phyloP scores from a whole-genome alignment of 1,140 invertebrate species.

The Conus ventricosus region DNA sequence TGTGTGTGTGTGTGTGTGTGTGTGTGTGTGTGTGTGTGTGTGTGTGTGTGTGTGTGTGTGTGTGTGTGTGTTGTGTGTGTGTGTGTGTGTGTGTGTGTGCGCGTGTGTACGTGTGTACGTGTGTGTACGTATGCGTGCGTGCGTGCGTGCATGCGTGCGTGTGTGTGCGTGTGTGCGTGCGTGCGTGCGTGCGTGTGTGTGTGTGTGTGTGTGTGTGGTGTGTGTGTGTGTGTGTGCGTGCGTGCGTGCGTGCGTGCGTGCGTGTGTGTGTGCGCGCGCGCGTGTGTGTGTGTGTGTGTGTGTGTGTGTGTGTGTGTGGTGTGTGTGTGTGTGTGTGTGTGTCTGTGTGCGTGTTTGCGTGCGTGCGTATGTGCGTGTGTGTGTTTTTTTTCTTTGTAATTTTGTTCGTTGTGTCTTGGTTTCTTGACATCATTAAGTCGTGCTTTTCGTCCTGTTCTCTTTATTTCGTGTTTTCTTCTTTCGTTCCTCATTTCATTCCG shows the following conservation, averaged over 20 bases:
- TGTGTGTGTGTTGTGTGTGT: not conserved
- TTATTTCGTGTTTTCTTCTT: not conserved
- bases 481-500: no score
- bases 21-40: not conserved
- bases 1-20: not conserved
- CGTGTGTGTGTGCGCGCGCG: not conserved
- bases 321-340: not conserved
- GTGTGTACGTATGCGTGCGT: not conserved
- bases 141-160: not conserved
- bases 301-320: no score
- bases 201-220: conserved; percentile 12
- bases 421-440: no score
- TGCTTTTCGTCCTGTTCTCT: not conserved
- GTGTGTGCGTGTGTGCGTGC: not conserved
- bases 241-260: not conserved
- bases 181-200: not conserved
- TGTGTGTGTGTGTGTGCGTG: not conserved
- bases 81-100: not conserved
- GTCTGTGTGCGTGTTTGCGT: not conserved
- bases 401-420: no score
- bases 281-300: not conserved
- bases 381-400: not conserved
- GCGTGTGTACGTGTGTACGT: not conserved
- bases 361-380: not conserved
- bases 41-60: not conserved